Conservation (phyloP, 2,797 vertebrate genomes). For the Crocidura indochinensis region DNA sequence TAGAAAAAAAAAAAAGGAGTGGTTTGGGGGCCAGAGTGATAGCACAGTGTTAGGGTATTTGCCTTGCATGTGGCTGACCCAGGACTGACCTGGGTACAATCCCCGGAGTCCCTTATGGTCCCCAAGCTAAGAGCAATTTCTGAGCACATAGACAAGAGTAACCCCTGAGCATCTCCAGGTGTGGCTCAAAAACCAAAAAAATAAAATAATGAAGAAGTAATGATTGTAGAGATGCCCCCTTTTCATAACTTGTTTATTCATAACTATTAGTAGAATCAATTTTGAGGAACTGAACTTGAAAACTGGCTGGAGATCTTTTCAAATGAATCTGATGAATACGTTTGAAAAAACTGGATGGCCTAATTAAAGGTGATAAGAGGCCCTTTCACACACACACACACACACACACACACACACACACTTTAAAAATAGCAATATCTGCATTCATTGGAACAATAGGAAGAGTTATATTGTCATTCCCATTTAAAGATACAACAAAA, state of each 20-base stretch:
- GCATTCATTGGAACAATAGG: constrained; percentile 45
- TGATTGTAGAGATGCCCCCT: not conserved
- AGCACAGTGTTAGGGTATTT: too few species aligned
- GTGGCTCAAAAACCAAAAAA: too few species aligned
- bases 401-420: not conserved
- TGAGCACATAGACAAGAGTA: too few species aligned
- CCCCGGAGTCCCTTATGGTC: too few species aligned
- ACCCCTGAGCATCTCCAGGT: too few species aligned
- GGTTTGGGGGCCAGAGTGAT: too few species aligned
- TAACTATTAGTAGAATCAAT: not conserved
- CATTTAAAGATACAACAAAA: constrained; percentile 71
- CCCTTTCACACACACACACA: not conserved
- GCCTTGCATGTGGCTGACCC: too few species aligned
- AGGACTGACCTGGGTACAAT: too few species aligned
- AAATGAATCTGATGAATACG: not conserved
- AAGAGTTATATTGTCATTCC: constrained; percentile 69
- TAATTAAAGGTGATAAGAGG: constrained; percentile 13
- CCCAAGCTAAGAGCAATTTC: too few species aligned
- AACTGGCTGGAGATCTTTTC: not conserved
- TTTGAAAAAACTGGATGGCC: not conserved
- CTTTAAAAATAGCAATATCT: constrained; percentile 54
- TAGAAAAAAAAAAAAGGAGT: too few species aligned
- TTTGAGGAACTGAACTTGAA: not conserved
- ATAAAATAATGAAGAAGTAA: not conserved
- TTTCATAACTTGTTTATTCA: not conserved